These are phyloP conservation scores for Campoletis sonorensis DNA, from an alignment of 1,140 invertebrate genomes.

Conservation along the genomic window DNA sequence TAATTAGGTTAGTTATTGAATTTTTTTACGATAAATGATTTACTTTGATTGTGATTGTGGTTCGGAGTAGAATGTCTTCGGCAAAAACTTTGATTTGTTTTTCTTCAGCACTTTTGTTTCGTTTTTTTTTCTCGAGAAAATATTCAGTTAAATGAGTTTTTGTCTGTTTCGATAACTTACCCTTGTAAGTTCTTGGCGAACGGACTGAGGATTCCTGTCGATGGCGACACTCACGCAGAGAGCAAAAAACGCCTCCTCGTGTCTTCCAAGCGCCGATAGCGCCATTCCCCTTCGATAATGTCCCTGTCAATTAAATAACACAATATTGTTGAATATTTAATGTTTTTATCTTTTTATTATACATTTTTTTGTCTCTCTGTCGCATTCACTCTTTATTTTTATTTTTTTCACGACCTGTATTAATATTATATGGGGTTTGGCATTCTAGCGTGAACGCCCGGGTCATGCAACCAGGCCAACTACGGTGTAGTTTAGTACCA, in stretches of 20 bases:
- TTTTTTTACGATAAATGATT: too few species aligned
- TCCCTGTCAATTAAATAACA: conserved; percentile 75
- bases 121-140: neutral
- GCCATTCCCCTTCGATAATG: conserved; percentile 83
- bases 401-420: conserved; percentile 28
- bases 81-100: neutral
- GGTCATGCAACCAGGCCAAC: conserved; percentile 37
- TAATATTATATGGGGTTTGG: conserved; percentile 23
- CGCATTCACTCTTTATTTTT: neutral
- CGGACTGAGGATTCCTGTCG: conserved; percentile 74
- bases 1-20: too few species aligned
- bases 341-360: neutral
- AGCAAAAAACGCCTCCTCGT: conserved; percentile 83
- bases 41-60: too few species aligned
- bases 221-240: conserved; percentile 81
- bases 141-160: conserved; percentile 3
- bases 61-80: too few species aligned
- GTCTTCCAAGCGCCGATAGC: conserved; percentile 79
- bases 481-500: conserved; percentile 18
- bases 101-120: too few species aligned
- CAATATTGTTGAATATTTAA: conserved; percentile 27
- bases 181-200: conserved; percentile 75
- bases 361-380: neutral
- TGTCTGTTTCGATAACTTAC: conserved; percentile 59
- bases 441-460: conserved; percentile 19